Base-by-base conservation (phyloP, 2,113 vertebrate genomes). In the Platichthys stellatus region DNA sequence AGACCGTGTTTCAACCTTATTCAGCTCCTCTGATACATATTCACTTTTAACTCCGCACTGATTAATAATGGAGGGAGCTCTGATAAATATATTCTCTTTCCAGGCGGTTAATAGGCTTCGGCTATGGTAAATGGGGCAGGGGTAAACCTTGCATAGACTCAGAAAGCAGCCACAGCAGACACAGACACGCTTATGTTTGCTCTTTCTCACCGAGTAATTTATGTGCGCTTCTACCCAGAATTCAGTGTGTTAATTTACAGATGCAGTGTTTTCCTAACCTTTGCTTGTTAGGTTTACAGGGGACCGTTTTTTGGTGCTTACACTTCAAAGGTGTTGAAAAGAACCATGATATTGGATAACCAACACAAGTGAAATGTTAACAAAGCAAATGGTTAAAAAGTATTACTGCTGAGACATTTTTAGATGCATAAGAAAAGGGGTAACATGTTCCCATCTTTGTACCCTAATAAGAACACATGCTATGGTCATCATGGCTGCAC, bases 41-140 rank as follows among this genome's bases (percentile, higher is more conserved):
- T 93, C 90, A 92, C 90, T 93, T 93, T 92, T 89, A 93, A 92
- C 88, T 91, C 87, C 21, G 87, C 78, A 17, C 85, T 92, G 88
- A 92, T 93, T 91, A 93, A 93, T 92, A 92, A 93, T 93, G 73
- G 84, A 92, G 65, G 82, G 70, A 12, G 74, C 79, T 26, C 82
- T 86, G 90, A 92, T 93, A 90, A 92, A 93, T 93, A 90, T 90
- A 93, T 91, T 92, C 90, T 86, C 88, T 90, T 93, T 92, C 77
- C 86, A 81, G 54, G 77, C 83, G 0, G 74, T 77, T 91, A 89
- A 89, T 88, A 83, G 85, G 86, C 84, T 86, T 84, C 81, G 78
- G 84, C 86, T 71, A 18, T 76, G 83, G 83, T 90, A 92, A 89
- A 89, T 91, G 80, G 86, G 81, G 78, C 87, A 81, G 84, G 62